Base-by-base conservation (phyloP, 1,140 invertebrate genomes). In the Pristionchus pacificus region DNA sequence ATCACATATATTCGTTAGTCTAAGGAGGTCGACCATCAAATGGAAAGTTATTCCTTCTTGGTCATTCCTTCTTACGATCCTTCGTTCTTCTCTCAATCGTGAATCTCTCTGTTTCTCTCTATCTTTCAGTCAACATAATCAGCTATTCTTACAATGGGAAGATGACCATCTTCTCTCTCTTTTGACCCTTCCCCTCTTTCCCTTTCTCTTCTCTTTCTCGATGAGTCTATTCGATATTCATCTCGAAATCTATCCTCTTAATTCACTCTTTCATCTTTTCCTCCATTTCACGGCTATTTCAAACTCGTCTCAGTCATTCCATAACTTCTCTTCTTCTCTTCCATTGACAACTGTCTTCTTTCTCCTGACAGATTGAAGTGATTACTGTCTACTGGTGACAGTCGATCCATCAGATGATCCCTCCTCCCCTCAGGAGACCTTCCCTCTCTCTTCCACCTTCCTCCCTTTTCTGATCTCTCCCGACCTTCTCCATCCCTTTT, bases 311-410 rank as follows among this genome's bases (percentile, higher is more conserved):
- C 59, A 60, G 29, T 28, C 59, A 60, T 25, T 60, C n/a, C 29
- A 60, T 60, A 24, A 13, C n/a, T n/a, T 25, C 1, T 6, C 59
- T 6, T 13, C 14, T 24, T 2, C 19, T 60, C 28, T 60, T 60
- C 28, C 28, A 60, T 60, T 27, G 58, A 60, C 3, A 60, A 25
- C 58, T 2, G n/a, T 60, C 15, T 60, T 25, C 15, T 19, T 60
- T 27, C 28, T 60, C 28, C 28, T 60, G 58, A 60, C 58, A 60
- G 2, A 60, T 60, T 60, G 58, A 60, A 60, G 58, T 60, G 58
- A 27, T 60, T 60, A 25, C 58, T 60, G 28, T 25, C 28, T 19
- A 27, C 32, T 24, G 15, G 29, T 62, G 15, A 19, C 24, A 13
- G 15, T 31, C 27, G 32, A 28, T 62, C 32, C 32, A 30, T 62